Conservation (phyloP, 2,797 vertebrate genomes). For the Erithacus rubecula region DNA sequence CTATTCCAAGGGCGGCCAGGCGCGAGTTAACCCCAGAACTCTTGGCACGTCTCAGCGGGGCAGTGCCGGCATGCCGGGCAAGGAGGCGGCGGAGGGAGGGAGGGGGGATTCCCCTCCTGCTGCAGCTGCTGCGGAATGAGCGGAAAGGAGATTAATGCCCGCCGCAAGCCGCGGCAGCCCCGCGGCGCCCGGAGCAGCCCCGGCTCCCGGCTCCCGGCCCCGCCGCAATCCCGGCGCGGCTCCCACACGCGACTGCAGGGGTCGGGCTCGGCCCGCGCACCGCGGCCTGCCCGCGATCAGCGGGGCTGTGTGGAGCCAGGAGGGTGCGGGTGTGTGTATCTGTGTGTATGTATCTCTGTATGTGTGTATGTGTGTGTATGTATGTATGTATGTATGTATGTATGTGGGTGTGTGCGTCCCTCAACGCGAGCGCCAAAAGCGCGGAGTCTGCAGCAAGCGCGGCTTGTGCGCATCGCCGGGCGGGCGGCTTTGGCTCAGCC, state of each 20-base stretch:
- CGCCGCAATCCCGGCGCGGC: no score
- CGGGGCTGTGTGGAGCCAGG: no score
- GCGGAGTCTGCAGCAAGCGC: neutral
- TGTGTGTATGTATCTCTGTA: no score
- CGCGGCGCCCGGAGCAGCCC: neutral
- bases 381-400: no score
- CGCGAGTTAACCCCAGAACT: slow-evolving; percentile 65
- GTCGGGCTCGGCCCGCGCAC: no score
- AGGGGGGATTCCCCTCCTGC: neutral
- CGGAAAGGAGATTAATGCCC: slow-evolving; percentile 47
- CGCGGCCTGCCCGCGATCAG: no score
- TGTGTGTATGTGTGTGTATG: no score
- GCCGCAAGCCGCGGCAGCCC: neutral
- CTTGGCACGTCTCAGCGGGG: slow-evolving; percentile 66
- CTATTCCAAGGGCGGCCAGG: slow-evolving; percentile 48
- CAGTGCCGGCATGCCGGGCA: slow-evolving; percentile 30
- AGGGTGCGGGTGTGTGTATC: no score
- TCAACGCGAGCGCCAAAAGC: neutral
- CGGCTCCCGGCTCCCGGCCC: neutral
- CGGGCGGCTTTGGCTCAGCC: neutral
- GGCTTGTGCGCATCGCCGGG: neutral
- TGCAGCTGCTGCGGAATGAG: slow-evolving; percentile 48
- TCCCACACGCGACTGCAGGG: no score
- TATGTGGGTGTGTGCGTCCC: neutral
- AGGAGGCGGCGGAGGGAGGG: neutral